Base-by-base conservation (phyloP, 2,888 invertebrate species). In the Bursaphelenchus okinawaensis region DNA sequence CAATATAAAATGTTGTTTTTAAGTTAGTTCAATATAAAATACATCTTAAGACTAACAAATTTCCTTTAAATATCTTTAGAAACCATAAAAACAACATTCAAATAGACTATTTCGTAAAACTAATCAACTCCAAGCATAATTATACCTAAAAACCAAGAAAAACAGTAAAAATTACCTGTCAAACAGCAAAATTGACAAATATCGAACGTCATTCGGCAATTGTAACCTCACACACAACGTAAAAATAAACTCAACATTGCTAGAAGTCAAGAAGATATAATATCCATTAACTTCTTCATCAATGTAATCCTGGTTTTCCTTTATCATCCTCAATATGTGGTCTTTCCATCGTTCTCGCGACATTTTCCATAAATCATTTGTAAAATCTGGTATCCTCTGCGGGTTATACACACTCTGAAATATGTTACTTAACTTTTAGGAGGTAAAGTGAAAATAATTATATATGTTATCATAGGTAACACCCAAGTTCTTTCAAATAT, bases 141-240 rank as follows among this genome's bases (percentile, higher is more conserved):
- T 4, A 16, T n/a, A 16, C 16, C 12, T 54, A n/a, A 19, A 54
- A 54, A 54, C 19, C 16, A 6, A n/a, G 2, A 16, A 29, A 61
- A 55, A n/a, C 31, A 27, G 3, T 31, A 40, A 8, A 52, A 31
- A 57, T 59, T 16, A 75, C 77, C 50, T 56, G 51, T 78, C 77
- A 58, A 75, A 77, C 23, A 78, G 66, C n/a, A 68, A 57, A 7
- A 73, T 66, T 16, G 80, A 78, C 4, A 72, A 65, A 52, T 70
- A 80, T 8, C 77, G 72, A 19, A 80, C 74, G 31, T 78, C 78
- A 19, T 69, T 69, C 0, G 80, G 80, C 54, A 81, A 65, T 4
- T 76, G 66, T n/a, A 80, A 68, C 7, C 80, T 72, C 8, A 76
- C 70, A 40, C 78, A 78, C 0, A 80, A 69, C 22, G 80, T 79